Evolutionary conservation across 2,797 vertebrate genomes (phyloP).

Genomic region (Triplophysa yarkandensis): DNA sequence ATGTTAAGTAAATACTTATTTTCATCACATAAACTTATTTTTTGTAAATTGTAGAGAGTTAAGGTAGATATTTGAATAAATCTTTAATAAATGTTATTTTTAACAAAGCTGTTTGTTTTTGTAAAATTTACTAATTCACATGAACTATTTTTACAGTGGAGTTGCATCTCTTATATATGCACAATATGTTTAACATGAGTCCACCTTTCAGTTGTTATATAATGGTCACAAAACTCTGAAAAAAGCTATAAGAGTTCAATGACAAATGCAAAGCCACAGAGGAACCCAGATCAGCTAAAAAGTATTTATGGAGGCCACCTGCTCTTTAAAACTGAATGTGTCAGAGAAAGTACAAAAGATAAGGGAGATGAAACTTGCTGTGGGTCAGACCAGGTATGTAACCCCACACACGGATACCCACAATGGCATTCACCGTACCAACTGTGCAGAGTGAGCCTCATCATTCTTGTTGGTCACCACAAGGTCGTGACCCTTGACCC

Average conservation of each 20-base stretch:
- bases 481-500: constrained; percentile 60
- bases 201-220: background rate
- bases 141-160: no score
- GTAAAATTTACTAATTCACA: no score
- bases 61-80: no score
- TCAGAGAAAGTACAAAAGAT: constrained; percentile 42
- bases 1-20: no score
- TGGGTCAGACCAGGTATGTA: constrained; percentile 66
- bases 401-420: constrained; percentile 51
- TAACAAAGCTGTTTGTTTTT: no score
- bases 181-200: background rate
- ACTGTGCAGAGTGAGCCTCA: constrained; percentile 38
- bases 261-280: constrained; percentile 17
- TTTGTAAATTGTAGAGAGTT: no score
- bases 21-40: no score
- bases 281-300: background rate
- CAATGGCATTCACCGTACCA: constrained; percentile 34
- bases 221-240: background rate
- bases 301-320: constrained; percentile 40
- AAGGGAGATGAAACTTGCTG: constrained; percentile 50
- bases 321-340: constrained; percentile 40
- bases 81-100: no score
- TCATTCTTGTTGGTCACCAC: constrained; percentile 49
- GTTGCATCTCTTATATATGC: background rate
- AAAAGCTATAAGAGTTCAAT: background rate